These are phyloP conservation scores for Brachypodius melanocephalos DNA, from an alignment of 2,113 vertebrate species.

Conservation along the genomic window DNA sequence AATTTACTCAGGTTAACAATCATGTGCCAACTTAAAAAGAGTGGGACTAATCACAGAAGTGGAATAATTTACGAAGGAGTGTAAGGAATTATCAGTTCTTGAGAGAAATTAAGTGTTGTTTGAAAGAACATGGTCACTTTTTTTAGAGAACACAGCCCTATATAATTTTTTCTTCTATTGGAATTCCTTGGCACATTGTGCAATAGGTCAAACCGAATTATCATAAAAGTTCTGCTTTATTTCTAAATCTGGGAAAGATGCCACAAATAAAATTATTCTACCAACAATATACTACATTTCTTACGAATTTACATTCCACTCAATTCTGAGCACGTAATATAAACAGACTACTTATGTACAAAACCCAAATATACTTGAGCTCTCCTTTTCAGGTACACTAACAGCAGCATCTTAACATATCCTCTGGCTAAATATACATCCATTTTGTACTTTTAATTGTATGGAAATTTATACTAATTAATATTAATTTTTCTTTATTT, in stretches of 20 bases:
- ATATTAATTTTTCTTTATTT: neutral
- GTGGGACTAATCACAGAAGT: neutral
- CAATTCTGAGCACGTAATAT: neutral
- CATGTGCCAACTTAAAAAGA: neutral
- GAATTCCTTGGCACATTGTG: neutral
- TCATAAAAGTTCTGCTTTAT: neutral
- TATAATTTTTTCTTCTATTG: neutral
- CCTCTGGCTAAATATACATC: neutral
- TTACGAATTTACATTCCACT: neutral
- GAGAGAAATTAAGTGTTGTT: neutral
- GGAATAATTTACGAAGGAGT: neutral
- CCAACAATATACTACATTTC: neutral
- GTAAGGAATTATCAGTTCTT: neutral
- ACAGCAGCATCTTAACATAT: neutral
- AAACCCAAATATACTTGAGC: neutral
- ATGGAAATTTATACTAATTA: neutral
- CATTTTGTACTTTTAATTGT: neutral
- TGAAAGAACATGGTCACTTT: neutral
- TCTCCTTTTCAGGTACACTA: neutral
- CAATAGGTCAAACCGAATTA: neutral
- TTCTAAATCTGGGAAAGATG: neutral
- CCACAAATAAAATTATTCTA: neutral
- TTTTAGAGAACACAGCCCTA: neutral
- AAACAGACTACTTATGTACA: neutral
- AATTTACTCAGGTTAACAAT: neutral